Conservation (phyloP, 2,113 vertebrate genomes). For the Astur gentilis region DNA sequence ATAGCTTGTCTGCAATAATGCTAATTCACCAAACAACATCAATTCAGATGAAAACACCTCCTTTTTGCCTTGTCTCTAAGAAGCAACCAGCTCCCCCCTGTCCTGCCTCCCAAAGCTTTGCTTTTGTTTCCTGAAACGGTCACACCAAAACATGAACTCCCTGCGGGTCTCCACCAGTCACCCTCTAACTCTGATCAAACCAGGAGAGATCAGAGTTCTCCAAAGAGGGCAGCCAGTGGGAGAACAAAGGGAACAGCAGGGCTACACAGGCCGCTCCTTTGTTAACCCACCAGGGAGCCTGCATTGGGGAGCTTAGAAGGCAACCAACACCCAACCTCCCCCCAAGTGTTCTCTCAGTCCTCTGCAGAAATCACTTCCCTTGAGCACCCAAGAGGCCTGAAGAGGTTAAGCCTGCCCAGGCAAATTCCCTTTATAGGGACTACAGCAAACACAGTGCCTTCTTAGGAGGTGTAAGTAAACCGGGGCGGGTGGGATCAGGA, state of each 20-base stretch:
- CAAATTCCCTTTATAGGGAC: not conserved
- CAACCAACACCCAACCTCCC: not conserved
- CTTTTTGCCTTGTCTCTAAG: not conserved
- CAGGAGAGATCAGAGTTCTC: not conserved
- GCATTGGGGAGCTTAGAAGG: not conserved
- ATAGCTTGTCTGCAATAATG: not conserved
- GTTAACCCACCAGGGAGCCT: conserved; percentile 8
- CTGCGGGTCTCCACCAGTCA: not conserved
- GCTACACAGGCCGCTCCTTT: conserved; percentile 8
- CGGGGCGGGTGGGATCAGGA: not conserved
- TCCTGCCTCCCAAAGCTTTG: not conserved
- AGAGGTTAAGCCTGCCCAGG: not conserved
- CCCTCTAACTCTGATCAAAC: not conserved
- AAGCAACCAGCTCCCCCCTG: not conserved
- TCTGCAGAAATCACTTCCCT: not conserved
- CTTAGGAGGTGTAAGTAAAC: not conserved
- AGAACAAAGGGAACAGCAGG: conserved; percentile 42
- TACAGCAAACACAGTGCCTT: not conserved
- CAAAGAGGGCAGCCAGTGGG: not conserved
- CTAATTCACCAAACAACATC: not conserved
- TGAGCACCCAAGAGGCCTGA: not conserved
- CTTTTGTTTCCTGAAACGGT: not conserved
- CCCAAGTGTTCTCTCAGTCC: not conserved
- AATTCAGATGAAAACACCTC: not conserved
- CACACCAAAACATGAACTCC: not conserved